These are phyloP conservation scores for Illadopsis cleaveri DNA, from an alignment of 2,113 vertebrate species.

Conservation along the genomic window DNA sequence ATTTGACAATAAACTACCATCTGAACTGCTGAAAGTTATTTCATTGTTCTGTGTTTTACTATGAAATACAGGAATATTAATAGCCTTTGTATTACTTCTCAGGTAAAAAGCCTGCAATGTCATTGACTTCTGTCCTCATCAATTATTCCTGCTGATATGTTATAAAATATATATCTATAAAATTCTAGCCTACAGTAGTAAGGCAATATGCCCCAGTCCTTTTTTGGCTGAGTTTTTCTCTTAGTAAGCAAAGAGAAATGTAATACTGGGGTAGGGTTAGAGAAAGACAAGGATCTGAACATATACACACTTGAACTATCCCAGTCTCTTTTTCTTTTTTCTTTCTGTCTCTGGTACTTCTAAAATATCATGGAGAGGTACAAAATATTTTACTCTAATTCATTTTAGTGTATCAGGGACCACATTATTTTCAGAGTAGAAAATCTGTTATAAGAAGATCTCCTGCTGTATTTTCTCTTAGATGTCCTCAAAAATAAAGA, in stretches of 20 bases:
- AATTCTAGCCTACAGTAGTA: background rate
- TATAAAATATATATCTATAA: background rate
- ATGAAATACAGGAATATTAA: background rate
- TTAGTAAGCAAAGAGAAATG: background rate
- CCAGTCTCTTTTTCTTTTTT: background rate
- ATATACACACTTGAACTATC: background rate
- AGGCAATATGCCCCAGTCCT: background rate
- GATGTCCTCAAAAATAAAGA: conserved; percentile 20
- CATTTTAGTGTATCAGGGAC: background rate
- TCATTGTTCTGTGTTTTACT: background rate
- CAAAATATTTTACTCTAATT: conserved; percentile 3
- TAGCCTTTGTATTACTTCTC: background rate
- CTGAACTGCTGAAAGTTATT: background rate
- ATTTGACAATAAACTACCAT: background rate
- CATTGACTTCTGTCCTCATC: background rate
- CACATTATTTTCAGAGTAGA: background rate
- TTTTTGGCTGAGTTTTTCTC: background rate
- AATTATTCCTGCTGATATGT: background rate
- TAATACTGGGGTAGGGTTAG: background rate
- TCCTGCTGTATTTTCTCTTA: conserved; percentile 26
- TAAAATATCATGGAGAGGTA: background rate
- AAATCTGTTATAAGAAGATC: background rate
- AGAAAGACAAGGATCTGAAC: background rate
- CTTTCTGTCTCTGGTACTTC: background rate
- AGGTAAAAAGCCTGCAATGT: background rate